Evolutionary conservation across 2,888 invertebrate genomes (phyloP).

Genomic region (Zelleria hepariella): DNA sequence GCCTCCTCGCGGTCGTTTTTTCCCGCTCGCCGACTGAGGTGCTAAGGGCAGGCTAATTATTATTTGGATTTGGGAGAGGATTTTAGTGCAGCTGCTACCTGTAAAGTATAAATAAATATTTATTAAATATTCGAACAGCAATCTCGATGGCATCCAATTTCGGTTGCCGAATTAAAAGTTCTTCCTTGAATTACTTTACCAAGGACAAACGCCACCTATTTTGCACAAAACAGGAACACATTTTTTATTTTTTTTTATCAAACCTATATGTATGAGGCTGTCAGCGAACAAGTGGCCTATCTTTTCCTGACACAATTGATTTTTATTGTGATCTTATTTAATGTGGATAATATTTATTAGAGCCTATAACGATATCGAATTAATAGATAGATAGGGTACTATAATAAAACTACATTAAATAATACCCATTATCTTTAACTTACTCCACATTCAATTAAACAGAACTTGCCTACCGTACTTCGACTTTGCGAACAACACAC

Average conservation of each 20-base stretch:
- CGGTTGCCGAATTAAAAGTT: constrained; percentile 29
- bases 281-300: not conserved
- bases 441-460: not conserved
- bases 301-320: not conserved
- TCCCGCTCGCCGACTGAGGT: constrained; percentile 61
- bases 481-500: not conserved
- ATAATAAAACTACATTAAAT: no score
- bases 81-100: constrained; percentile 72
- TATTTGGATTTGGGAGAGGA: constrained; percentile 67
- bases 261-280: no score
- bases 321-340: not conserved
- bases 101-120: constrained; percentile 72
- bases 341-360: no score
- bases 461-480: not conserved
- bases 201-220: no score
- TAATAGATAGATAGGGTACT: no score
- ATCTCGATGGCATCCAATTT: constrained; percentile 61
- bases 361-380: not conserved
- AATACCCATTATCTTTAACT: not conserved
- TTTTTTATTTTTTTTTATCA: no score
- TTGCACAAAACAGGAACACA: no score
- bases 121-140: constrained; percentile 64
- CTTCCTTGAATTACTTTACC: not conserved
- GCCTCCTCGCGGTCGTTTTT: constrained; percentile 46
- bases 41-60: constrained; percentile 72